Conservation (phyloP, 2,888 invertebrate species). For the Tachystola acroxantha region DNA sequence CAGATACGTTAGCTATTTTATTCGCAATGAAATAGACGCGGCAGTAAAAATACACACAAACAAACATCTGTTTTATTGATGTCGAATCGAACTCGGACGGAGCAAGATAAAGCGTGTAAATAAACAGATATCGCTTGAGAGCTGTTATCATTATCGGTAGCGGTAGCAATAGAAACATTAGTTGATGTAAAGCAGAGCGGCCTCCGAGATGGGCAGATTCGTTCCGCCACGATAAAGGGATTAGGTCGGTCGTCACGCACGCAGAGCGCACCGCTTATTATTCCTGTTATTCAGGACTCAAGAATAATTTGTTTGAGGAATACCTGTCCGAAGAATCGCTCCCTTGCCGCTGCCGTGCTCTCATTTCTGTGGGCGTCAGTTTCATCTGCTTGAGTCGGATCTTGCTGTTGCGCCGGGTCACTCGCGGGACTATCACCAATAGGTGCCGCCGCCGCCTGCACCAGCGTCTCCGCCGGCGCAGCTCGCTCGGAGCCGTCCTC, state of each 20-base stretch:
- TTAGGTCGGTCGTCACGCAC: conserved; percentile 45
- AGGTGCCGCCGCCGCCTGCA: conserved; percentile 37
- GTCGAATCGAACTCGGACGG: conserved; percentile 11
- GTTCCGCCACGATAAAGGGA: conserved; percentile 66
- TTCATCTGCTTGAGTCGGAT: conserved; percentile 23
- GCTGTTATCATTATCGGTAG: conserved; percentile 28
- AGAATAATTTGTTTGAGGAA: conserved; percentile 7
- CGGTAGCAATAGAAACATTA: conserved; percentile 36
- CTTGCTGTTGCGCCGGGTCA: conserved; percentile 22
- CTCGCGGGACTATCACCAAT: conserved; percentile 30
- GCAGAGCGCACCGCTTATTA: conserved; percentile 27
- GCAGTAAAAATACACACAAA: conserved; percentile 23
- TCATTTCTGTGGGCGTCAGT: conserved; percentile 46
- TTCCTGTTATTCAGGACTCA: conserved; percentile 22
- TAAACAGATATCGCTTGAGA: conserved; percentile 37
- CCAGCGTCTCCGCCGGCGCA: conserved; percentile 42
- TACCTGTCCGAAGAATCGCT: conserved; percentile 72
- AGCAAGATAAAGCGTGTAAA: conserved; percentile 1
- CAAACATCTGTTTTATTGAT: conserved; percentile 44
- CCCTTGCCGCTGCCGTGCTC: conserved; percentile 63
- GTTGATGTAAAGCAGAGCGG: conserved; percentile 60
- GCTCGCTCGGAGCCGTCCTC: conserved; percentile 53
- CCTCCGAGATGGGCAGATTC: conserved; percentile 42
- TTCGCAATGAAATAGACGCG: not conserved
- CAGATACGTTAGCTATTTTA: not conserved